Conservation (phyloP, 1,140 invertebrate species). For the Tetramorium parvispinum region DNA sequence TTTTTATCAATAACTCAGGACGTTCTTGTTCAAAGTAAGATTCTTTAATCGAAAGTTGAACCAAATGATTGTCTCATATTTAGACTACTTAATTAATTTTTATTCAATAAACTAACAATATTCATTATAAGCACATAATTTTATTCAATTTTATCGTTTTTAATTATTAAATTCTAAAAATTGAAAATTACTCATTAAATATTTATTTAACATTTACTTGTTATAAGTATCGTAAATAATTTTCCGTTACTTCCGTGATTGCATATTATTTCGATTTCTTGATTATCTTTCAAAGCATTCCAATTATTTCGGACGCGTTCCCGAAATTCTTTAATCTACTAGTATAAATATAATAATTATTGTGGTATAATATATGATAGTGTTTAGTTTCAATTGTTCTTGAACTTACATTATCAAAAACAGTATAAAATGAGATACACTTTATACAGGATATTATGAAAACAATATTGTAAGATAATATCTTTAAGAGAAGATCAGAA, state of each 20-base stretch:
- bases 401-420: constrained; percentile 13
- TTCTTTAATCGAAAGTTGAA: too few relatives aligned
- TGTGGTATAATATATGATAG: not conserved
- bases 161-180: too few relatives aligned
- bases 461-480: not conserved
- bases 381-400: not conserved
- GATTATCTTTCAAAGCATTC: not conserved
- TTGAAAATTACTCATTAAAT: too few relatives aligned
- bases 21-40: too few relatives aligned
- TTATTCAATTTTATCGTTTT: too few relatives aligned
- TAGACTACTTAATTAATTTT: too few relatives aligned
- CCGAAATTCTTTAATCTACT: constrained; percentile 13
- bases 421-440: constrained; percentile 13
- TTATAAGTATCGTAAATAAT: not conserved
- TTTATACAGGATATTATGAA: not conserved
- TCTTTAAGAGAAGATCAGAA: not conserved
- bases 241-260: not conserved
- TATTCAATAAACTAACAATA: too few relatives aligned
- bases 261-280: constrained; percentile 22
- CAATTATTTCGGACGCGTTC: constrained; percentile 4
- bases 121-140: too few relatives aligned
- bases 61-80: too few relatives aligned
- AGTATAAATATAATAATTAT: not conserved
- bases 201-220: too few relatives aligned
- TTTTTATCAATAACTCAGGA: too few relatives aligned